Conservation (phyloP, 2,888 invertebrate genomes). For the Oligia strigilis region DNA sequence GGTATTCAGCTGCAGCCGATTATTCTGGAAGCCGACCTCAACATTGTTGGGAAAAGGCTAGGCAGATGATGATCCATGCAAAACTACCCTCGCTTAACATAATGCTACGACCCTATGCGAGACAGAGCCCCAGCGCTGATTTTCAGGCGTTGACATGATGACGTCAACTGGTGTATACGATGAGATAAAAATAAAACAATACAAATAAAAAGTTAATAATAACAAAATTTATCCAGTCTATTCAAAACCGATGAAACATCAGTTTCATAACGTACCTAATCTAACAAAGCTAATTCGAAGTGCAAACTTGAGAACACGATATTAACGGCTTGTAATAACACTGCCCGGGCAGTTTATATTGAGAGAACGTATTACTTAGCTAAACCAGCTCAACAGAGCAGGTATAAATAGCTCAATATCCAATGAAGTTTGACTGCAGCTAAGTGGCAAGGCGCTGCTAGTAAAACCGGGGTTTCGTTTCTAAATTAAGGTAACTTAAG, state of each 20-base stretch:
- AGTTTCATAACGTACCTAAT: not conserved
- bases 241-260: not conserved
- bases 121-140: too few species aligned
- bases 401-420: conserved; percentile 33
- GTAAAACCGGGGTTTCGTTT: conserved; percentile 3
- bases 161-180: too few species aligned
- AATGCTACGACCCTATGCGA: too few species aligned
- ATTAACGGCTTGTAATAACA: conserved; percentile 32
- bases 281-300: conserved; percentile 13
- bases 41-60: too few species aligned
- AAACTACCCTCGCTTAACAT: too few species aligned
- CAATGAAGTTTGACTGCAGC: conserved; percentile 42
- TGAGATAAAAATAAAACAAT: too few species aligned
- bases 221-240: too few species aligned
- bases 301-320: conserved; percentile 28
- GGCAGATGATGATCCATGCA: too few species aligned
- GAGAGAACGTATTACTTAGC: conserved; percentile 18
- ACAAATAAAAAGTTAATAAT: too few species aligned
- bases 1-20: too few species aligned
- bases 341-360: conserved; percentile 20
- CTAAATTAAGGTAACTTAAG: conserved; percentile 15
- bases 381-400: conserved; percentile 16
- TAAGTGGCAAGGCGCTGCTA: conserved; percentile 39
- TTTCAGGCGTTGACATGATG: too few species aligned
- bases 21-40: too few species aligned